A percentile compares a stretch with the other conserved stretches of the same genome.
phyloP scores from a whole-genome alignment of 2,113 vertebrate species.

The Eublepharis macularius region DNA sequence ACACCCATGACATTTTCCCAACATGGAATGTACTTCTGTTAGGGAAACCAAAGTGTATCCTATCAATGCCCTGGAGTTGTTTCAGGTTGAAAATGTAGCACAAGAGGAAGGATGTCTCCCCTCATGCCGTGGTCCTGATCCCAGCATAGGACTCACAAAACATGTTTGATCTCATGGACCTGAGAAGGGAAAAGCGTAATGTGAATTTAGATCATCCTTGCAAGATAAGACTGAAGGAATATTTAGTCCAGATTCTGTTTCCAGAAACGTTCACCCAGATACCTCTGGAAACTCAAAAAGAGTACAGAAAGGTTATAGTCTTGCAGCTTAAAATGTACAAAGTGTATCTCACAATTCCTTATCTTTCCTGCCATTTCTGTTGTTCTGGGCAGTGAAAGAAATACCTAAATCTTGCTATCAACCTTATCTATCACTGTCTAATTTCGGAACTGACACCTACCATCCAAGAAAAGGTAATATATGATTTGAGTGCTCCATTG shows the following conservation, averaged over 20 bases:
- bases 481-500: constrained; percentile 5
- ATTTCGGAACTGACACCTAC: not conserved
- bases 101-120: too few species aligned
- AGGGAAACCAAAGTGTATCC: too few species aligned
- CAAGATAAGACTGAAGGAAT: not conserved
- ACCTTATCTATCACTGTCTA: constrained; percentile 1
- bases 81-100: too few species aligned
- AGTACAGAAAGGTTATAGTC: not conserved
- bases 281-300: not conserved
- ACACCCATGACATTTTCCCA: too few species aligned
- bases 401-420: not conserved
- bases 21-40: too few species aligned
- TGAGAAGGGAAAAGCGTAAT: too few species aligned
- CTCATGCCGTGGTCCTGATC: too few species aligned
- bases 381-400: not conserved
- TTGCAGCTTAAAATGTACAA: not conserved
- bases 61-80: too few species aligned
- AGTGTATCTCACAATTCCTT: not conserved
- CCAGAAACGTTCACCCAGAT: not conserved
- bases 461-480: not conserved
- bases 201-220: not conserved
- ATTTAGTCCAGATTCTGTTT: not conserved
- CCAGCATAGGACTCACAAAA: too few species aligned
- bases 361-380: not conserved
- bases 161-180: too few species aligned